Conservation (phyloP, 2,113 vertebrate genomes). For the Thamnaconus septentrionalis region DNA sequence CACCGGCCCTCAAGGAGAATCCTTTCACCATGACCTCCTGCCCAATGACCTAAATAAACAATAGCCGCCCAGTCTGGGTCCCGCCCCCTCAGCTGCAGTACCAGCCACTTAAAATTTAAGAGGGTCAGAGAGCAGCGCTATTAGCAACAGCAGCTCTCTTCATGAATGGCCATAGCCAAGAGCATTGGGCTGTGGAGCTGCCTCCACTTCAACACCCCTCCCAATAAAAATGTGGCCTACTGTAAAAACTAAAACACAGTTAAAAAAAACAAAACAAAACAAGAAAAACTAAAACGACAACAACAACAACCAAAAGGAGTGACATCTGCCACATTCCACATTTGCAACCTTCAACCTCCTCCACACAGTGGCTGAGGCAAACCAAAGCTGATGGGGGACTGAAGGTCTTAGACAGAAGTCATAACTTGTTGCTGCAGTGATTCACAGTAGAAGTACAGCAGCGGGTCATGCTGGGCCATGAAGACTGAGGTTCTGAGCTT, state of each 20-base stretch:
- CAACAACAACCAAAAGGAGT: too few relatives aligned
- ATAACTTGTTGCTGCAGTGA: conserved; percentile 2
- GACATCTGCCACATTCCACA: conserved; percentile 21
- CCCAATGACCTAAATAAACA: conserved; percentile 36
- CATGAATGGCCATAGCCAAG: conserved; percentile 19
- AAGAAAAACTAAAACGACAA: too few relatives aligned
- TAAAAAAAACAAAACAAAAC: not conserved
- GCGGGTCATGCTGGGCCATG: conserved; percentile 12
- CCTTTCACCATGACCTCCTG: conserved; percentile 2
- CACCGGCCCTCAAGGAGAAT: too few relatives aligned
- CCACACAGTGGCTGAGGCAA: conserved; percentile 15
- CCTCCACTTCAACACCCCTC: not conserved
- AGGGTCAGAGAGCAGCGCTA: conserved; percentile 40
- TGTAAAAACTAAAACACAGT: not conserved
- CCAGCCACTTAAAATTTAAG: conserved; percentile 32
- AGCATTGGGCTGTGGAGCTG: conserved; percentile 10
- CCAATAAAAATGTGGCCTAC: not conserved
- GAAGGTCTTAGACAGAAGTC: conserved; percentile 20
- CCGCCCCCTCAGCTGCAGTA: conserved; percentile 25
- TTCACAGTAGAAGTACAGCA: conserved; percentile 19
- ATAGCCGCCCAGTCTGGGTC: conserved; percentile 31
- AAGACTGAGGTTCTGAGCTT: conserved; percentile 20
- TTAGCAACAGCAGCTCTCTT: conserved; percentile 31
- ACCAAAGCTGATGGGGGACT: not conserved
- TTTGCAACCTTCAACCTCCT: conserved; percentile 25